These are phyloP conservation scores for Euwallacea fornicatus DNA, from an alignment of 1,140 invertebrate species.

Conservation along the genomic window DNA sequence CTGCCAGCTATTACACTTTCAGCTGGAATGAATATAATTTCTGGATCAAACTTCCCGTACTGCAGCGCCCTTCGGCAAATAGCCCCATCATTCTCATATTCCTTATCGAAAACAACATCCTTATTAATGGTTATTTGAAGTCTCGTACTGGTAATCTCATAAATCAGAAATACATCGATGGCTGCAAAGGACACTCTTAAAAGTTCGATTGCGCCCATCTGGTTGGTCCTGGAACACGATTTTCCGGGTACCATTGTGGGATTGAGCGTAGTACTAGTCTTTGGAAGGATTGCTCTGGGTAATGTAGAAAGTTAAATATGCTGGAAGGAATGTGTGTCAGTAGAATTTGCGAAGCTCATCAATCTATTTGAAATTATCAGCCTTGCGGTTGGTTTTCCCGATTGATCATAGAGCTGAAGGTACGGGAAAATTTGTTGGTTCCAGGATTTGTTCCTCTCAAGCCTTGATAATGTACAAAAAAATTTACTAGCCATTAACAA, in stretches of 20 bases:
- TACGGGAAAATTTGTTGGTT: not conserved
- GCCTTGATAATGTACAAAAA: too few relatives aligned
- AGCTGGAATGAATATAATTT: not conserved
- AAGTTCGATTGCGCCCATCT: conserved; percentile 5
- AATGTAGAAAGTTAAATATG: conserved; percentile 5
- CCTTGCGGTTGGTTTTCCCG: conserved; percentile 7
- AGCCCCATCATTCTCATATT: conserved; percentile 7
- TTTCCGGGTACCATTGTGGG: conserved; percentile 6
- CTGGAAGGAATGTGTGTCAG: conserved; percentile 9
- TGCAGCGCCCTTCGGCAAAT: conserved; percentile 6
- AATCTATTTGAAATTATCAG: conserved; percentile 11
- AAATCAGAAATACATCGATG: conserved; percentile 7
- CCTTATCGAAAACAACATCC: not conserved
- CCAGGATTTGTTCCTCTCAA: conserved; percentile 1
- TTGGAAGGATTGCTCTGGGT: not conserved
- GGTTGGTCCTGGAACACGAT: conserved; percentile 6
- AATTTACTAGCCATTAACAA: too few relatives aligned
- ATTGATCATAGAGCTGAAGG: not conserved
- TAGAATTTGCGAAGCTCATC: conserved; percentile 12
- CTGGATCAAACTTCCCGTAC: conserved; percentile 6
- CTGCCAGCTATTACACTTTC: not conserved
- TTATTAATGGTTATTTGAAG: conserved; percentile 8
- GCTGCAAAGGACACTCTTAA: conserved; percentile 10
- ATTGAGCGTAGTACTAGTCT: conserved; percentile 17
- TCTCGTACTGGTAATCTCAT: not conserved